Percentiles rank a stretch among this genome's conserved stretches.
Conservation (phyloP, 2,888 invertebrate species). For the Camptogramma bilineatum region DNA sequence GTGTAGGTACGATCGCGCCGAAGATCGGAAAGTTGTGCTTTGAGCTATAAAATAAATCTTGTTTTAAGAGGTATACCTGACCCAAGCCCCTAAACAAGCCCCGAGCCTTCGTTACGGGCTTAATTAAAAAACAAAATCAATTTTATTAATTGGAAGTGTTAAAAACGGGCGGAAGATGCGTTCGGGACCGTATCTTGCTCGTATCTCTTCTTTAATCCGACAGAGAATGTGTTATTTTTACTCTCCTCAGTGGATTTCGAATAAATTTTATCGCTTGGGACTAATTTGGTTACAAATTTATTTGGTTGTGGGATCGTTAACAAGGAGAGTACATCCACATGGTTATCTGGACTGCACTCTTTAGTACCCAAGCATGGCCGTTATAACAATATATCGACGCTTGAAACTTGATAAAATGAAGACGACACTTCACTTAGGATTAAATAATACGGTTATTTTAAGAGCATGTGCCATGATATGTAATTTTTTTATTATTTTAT, state of each 20-base stretch:
- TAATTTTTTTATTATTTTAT: conserved; percentile 76
- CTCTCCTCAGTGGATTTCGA: conserved; percentile 83
- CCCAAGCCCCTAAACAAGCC: conserved; percentile 75
- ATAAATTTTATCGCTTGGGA: conserved; percentile 85
- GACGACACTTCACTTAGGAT: conserved; percentile 81
- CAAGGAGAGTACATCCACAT: conserved; percentile 80
- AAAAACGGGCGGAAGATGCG: conserved; percentile 84
- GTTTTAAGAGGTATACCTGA: conserved; percentile 79
- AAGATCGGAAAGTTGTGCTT: conserved; percentile 74
- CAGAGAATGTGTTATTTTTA: conserved; percentile 85
- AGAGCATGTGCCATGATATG: conserved; percentile 64
- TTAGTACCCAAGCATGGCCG: conserved; percentile 76
- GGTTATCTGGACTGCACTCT: conserved; percentile 80
- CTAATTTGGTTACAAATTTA: conserved; percentile 86
- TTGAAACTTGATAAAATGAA: conserved; percentile 82
- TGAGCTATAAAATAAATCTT: conserved; percentile 83
- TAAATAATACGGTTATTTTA: conserved; percentile 80
- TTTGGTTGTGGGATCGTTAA: conserved; percentile 84
- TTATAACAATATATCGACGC: conserved; percentile 84
- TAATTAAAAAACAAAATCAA: conserved; percentile 86
- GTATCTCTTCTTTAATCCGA: conserved; percentile 85
- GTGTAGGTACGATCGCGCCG: conserved; percentile 53
- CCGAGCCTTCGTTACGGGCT: conserved; percentile 76
- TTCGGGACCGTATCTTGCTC: conserved; percentile 76
- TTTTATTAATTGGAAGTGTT: conserved; percentile 86